Base-by-base conservation (phyloP, 2,888 invertebrate genomes). In the Liopterus haemorrhoidalis region DNA sequence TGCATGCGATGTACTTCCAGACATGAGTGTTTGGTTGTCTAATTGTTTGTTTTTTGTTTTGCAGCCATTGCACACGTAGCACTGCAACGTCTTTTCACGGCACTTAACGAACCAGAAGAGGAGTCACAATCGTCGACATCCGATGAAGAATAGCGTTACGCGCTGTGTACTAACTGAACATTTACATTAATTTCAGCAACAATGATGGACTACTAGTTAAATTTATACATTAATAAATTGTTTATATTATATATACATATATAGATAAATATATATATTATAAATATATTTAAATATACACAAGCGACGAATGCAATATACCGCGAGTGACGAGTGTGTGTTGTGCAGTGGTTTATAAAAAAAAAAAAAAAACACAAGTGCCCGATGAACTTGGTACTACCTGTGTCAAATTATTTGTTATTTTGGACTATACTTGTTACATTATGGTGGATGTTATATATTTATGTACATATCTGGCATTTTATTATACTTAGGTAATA, bases 71-170 rank as follows among this genome's bases (percentile, higher is more conserved):
- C 85, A 58, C 65, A 82, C 56, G 81, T 79, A 65, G 80, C 83
- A 57, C 73, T 87, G 51, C 81, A 80, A 45, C 79, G 81, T 54
- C 84, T 85, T 72, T 81, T 83, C 69, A 79, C 78, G 36, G 76
- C 75, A 61, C 71, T 85, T 55, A 76, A 75, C 61, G 82, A 83
- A 65, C 76, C 72, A 40, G 82, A 82, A 56, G 79, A 80, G 54
- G 76, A 65, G 45, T 56, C 58, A 22, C 57, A 52, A 5, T 59
- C 60, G 12, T 58, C 60, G n/a, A 57, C 56, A 42, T 62, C 66
- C 14, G 65, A 63, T 30, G 62, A 61, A 35, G 59, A 59, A 57
- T 63, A 62, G 59, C 59, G 58, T 45, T 45, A 46, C 42, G 35
- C 46, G 21, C 36, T 30, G 50, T 24, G 33, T 45, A 39, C 15